These are phyloP conservation scores for Mus pahari DNA, from an alignment of 2,113 vertebrate species.

Conservation along the genomic window DNA sequence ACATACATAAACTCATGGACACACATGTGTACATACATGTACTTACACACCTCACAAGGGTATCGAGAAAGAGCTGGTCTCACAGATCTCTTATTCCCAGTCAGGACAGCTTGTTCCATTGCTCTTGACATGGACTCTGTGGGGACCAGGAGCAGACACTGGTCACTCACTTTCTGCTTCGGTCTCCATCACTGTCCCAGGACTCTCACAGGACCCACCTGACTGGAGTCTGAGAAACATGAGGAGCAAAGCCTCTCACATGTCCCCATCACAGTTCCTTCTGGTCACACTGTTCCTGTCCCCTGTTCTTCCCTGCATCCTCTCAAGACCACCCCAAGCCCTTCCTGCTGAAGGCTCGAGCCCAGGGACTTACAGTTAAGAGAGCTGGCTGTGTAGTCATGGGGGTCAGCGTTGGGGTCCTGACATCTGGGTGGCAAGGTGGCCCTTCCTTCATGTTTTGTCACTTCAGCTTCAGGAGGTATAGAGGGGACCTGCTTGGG, in stretches of 20 bases:
- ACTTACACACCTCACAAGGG: background rate
- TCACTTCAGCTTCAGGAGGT: background rate
- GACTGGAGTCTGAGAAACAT: background rate
- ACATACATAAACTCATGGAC: background rate
- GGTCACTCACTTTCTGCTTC: background rate
- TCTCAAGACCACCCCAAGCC: too few relatives aligned
- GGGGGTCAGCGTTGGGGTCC: background rate
- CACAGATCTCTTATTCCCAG: background rate
- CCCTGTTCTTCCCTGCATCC: background rate
- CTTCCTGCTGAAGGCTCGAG: background rate
- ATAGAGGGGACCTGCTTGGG: background rate
- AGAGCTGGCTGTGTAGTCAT: background rate
- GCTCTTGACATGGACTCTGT: background rate
- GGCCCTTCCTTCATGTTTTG: background rate
- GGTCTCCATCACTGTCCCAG: background rate
- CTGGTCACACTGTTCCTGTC: background rate
- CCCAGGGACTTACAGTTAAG: background rate
- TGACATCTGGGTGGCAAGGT: background rate
- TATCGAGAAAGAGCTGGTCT: background rate
- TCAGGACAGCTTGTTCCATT: background rate
- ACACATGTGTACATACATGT: background rate
- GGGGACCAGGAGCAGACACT: background rate
- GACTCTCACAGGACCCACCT: background rate
- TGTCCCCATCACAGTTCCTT: background rate
- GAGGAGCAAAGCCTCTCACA: background rate